Conservation (phyloP, 2,113 vertebrate species). For the Percopsis transmontana region DNA sequence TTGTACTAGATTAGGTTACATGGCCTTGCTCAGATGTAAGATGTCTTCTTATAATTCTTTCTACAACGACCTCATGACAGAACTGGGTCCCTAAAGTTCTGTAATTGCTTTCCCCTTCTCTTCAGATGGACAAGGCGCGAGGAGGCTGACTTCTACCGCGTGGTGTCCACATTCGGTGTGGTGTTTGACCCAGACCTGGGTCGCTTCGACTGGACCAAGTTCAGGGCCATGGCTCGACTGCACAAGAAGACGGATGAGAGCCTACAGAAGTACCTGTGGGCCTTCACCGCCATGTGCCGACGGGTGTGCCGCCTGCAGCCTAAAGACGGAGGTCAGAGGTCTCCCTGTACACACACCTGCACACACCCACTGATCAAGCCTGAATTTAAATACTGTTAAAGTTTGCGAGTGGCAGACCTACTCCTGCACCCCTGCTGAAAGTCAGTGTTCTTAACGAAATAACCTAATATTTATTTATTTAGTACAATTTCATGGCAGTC, state of each 20-base stretch:
- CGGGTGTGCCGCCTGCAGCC: constrained; percentile 93
- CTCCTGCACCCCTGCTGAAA: too few species aligned
- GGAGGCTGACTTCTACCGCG: constrained; percentile 97
- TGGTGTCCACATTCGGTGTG: constrained; percentile 97
- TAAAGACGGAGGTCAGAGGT: constrained; percentile 86
- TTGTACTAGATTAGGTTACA: too few species aligned
- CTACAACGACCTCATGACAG: too few species aligned
- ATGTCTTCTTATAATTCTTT: too few species aligned
- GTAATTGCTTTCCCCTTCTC: background rate
- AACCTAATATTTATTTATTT: too few species aligned
- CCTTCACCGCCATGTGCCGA: constrained; percentile 96
- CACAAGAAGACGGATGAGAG: constrained; percentile 98
- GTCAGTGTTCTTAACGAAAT: too few species aligned
- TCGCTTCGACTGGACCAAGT: constrained; percentile 97
- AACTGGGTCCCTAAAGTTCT: background rate
- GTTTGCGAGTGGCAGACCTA: too few species aligned
- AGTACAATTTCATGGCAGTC: too few species aligned
- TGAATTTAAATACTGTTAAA: too few species aligned
- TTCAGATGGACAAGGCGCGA: constrained; percentile 96
- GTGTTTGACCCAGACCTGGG: constrained; percentile 93
- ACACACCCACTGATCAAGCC: constrained; percentile 3
- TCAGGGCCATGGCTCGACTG: constrained; percentile 94
- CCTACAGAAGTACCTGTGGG: constrained; percentile 94
- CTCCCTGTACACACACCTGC: background rate
- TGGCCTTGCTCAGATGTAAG: too few species aligned